These are phyloP conservation scores for Mesorhabditis belari DNA, from an alignment of 2,888 invertebrate genomes.

Conservation along the genomic window DNA sequence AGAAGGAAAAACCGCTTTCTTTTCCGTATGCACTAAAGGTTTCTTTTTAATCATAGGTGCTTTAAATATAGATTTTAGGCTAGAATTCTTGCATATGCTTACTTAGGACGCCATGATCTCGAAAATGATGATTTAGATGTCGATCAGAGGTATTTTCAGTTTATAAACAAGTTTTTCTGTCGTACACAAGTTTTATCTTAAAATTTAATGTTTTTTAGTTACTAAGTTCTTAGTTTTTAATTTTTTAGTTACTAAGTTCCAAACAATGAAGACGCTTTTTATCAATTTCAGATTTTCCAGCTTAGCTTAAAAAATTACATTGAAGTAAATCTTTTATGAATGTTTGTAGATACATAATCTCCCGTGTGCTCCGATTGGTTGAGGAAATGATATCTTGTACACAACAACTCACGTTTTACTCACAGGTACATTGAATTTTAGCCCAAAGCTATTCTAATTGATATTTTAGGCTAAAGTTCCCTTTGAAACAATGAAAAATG, in stretches of 20 bases:
- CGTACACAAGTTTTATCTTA: too few species aligned
- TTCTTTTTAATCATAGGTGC: conserved; percentile 54
- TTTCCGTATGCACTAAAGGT: conserved; percentile 55
- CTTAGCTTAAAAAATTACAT: not conserved
- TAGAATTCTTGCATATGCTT: conserved; percentile 87
- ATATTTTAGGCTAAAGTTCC: conserved; percentile 56
- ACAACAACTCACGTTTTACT: conserved; percentile 72
- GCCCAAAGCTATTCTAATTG: too few species aligned
- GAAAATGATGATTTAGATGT: conserved; percentile 9
- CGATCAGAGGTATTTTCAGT: conserved; percentile 22
- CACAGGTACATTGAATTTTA: too few species aligned
- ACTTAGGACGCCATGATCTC: conserved; percentile 69
- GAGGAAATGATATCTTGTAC: conserved; percentile 95
- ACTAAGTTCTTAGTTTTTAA: not conserved
- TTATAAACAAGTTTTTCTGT: too few species aligned
- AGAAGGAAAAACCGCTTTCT: conserved; percentile 87
- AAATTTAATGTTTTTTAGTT: too few species aligned
- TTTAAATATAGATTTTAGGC: conserved; percentile 78
- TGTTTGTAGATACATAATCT: conserved; percentile 53
- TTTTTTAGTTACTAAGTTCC: too few species aligned
- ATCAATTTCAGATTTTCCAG: too few species aligned
- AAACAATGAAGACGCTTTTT: too few species aligned
- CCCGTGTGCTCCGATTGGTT: conserved; percentile 75
- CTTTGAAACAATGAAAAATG: conserved; percentile 34
- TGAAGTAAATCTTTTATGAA: not conserved